phyloP scores from a whole-genome alignment of 1,140 invertebrate genomes.

The Hirudo medicinalis region DNA sequence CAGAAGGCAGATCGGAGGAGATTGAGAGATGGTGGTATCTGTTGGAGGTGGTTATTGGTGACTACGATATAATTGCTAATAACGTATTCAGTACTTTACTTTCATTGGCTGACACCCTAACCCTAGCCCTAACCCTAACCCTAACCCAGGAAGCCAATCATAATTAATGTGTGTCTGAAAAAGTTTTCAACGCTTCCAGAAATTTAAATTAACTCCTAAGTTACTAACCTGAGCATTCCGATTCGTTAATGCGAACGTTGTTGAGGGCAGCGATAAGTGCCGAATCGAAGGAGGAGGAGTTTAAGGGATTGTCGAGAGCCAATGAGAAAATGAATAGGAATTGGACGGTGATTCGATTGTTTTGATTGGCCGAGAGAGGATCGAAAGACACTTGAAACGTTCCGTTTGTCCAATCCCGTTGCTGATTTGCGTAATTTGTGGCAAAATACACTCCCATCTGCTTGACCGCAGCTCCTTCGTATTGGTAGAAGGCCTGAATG shows the following conservation, averaged over 20 bases:
- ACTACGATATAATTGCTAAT: too few species aligned
- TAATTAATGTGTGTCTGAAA: too few species aligned
- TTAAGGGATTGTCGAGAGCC: background rate
- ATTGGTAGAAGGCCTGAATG: background rate
- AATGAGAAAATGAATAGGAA: background rate
- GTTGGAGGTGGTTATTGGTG: too few species aligned
- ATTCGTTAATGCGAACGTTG: background rate
- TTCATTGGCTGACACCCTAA: too few species aligned
- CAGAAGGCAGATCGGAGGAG: background rate
- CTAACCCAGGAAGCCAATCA: too few species aligned
- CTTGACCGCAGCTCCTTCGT: background rate
- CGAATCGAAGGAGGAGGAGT: background rate
- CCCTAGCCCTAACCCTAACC: too few species aligned
- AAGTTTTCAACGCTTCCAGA: too few species aligned
- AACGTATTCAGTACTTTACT: too few species aligned
- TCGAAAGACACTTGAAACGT: conserved; percentile 4
- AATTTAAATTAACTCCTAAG: too few species aligned
- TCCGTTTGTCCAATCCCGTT: background rate
- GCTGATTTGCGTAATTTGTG: background rate
- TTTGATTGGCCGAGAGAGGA: background rate
- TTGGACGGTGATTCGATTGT: background rate
- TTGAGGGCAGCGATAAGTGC: background rate
- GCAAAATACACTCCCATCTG: background rate
- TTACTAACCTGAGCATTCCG: too few species aligned
- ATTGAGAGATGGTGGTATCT: background rate